A percentile compares a stretch with the other conserved stretches of the same genome.
These are phyloP conservation scores for Spatulosminthurus flaviceps DNA, from an alignment of 2,888 invertebrate genomes.

Conservation along the genomic window DNA sequence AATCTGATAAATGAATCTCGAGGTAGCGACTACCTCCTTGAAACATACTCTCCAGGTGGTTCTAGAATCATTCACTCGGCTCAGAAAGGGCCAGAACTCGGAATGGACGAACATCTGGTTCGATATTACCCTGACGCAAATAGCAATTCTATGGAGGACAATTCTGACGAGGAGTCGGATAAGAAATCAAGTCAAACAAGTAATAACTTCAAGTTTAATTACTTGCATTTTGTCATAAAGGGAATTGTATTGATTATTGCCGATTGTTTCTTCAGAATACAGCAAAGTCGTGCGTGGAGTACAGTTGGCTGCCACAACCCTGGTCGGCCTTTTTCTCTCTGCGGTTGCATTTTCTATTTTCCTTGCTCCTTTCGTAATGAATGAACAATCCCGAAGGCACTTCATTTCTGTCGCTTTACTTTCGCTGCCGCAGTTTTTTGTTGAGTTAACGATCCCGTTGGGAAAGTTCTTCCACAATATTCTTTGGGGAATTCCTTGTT, in stretches of 20 bases:
- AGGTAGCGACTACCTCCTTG: not conserved
- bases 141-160: not conserved
- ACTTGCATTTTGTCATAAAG: too few relatives aligned
- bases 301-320: too few relatives aligned
- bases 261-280: too few relatives aligned
- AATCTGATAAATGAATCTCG: not conserved
- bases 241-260: too few relatives aligned
- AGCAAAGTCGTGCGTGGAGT: too few relatives aligned
- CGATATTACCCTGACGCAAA: not conserved
- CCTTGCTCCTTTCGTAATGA: not conserved
- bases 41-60: not conserved
- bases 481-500: constrained; percentile 1
- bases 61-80: not conserved
- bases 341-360: not conserved
- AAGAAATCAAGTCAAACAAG: too few relatives aligned
- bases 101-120: constrained; percentile 2
- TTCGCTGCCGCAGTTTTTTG: not conserved
- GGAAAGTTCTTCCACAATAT: not conserved
- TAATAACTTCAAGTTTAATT: too few relatives aligned
- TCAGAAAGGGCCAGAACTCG: not conserved
- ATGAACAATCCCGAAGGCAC: not conserved
- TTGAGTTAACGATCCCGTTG: not conserved
- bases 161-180: too few relatives aligned
- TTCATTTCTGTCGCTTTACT: not conserved
- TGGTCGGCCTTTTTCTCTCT: too few relatives aligned